Percentiles rank a stretch among this genome's conserved stretches.
These are phyloP conservation scores for Odocoileus hemionus DNA, from an alignment of 2,113 vertebrate genomes.

Conservation along the genomic window DNA sequence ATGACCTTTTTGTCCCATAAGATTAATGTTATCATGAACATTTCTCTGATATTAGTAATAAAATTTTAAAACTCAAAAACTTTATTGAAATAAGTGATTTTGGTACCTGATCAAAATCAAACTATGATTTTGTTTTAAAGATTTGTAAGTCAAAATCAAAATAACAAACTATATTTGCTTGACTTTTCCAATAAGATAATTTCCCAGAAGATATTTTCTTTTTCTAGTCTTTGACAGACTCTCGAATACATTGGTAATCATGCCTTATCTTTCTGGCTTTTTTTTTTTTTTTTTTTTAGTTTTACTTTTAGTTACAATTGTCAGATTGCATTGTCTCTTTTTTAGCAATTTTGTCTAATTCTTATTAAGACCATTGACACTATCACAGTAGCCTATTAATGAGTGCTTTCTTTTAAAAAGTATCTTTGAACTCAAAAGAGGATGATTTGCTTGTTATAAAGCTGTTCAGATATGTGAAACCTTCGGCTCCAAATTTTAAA, in stretches of 20 bases:
- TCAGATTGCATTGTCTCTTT: background rate
- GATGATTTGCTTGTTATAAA: background rate
- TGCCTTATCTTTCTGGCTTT: background rate
- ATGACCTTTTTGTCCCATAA: background rate
- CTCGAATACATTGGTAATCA: background rate
- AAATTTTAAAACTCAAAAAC: background rate
- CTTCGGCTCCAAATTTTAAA: background rate
- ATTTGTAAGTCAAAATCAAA: background rate
- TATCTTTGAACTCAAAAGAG: background rate
- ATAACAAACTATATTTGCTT: background rate
- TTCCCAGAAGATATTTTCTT: background rate
- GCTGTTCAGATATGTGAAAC: background rate
- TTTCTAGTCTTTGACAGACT: background rate
- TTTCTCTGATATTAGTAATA: background rate
- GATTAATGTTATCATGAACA: background rate
- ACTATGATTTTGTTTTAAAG: background rate
- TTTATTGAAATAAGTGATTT: background rate
- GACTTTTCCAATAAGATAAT: background rate
- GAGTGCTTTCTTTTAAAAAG: background rate
- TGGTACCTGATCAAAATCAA: background rate
- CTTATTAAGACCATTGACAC: background rate
- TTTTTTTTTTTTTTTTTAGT: background rate
- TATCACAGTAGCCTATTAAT: background rate
- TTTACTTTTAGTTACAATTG: background rate
- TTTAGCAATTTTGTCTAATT: background rate